Percentiles rank a stretch among this genome's conserved stretches.
Conservation (phyloP, 2,888 invertebrate genomes). For the Drosophila paramelanica region DNA sequence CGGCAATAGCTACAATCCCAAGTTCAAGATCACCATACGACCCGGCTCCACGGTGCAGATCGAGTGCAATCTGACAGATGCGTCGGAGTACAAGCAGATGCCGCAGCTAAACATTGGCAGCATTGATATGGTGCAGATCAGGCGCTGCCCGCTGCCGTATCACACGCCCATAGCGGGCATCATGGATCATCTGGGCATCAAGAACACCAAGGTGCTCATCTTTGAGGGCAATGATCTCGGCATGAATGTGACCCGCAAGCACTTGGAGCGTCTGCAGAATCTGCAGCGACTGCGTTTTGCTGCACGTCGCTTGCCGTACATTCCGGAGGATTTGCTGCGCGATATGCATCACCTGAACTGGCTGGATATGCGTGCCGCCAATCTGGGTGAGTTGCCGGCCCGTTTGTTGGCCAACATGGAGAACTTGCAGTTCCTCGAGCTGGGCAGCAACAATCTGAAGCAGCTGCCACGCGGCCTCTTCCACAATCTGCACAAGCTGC, state of each 20-base stretch:
- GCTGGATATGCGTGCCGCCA: constrained; percentile 88
- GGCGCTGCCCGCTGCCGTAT: constrained; percentile 83
- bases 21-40: constrained; percentile 81
- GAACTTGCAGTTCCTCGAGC: constrained; percentile 87
- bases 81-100: constrained; percentile 77
- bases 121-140: constrained; percentile 80
- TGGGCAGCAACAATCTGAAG: constrained; percentile 89
- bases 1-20: constrained; percentile 70
- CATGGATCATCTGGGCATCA: constrained; percentile 82
- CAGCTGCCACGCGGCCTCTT: constrained; percentile 88
- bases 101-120: constrained; percentile 82
- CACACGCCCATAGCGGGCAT: constrained; percentile 85
- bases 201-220: constrained; percentile 85
- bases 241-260: constrained; percentile 87
- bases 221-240: constrained; percentile 86
- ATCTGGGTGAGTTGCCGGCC: constrained; percentile 87
- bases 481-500: constrained; percentile 87
- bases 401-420: constrained; percentile 87
- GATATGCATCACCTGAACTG: constrained; percentile 88
- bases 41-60: constrained; percentile 80
- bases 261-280: constrained; percentile 87
- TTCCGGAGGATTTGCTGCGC: constrained; percentile 88
- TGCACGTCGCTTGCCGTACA: constrained; percentile 87
- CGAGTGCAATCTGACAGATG: constrained; percentile 81
- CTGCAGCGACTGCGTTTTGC: constrained; percentile 87